Percentiles rank a stretch among this genome's conserved stretches.
phyloP scores from a whole-genome alignment of 2,797 vertebrate genomes.

The Melanotaenia parkinsoni region DNA sequence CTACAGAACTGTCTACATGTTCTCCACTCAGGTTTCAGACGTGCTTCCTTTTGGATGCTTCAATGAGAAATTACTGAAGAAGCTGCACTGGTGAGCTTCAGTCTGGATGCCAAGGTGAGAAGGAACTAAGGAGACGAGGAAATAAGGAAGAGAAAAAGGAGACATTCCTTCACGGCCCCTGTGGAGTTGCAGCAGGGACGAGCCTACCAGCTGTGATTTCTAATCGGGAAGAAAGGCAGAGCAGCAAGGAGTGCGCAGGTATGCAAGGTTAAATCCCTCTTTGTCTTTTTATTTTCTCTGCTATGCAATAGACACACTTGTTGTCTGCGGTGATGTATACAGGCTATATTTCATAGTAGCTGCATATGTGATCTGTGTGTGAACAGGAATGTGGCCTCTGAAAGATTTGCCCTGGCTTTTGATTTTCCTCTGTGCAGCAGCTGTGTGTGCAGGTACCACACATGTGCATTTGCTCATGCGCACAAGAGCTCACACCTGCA shows the following conservation, averaged over 20 bases:
- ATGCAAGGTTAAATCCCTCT: conserved; percentile 60
- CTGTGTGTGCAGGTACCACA: conserved; percentile 66
- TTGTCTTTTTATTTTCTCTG: conserved; percentile 51
- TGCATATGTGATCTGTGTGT: conserved; percentile 64
- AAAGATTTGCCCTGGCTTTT: conserved; percentile 63
- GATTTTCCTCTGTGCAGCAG: conserved; percentile 59
- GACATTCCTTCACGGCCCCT: conserved; percentile 58
- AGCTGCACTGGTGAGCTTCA: conserved; percentile 10
- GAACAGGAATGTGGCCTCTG: conserved; percentile 71
- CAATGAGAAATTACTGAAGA: conserved; percentile 27
- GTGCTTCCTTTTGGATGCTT: conserved; percentile 30
- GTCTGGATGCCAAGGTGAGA: conserved; percentile 38
- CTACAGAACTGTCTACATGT: conserved; percentile 57
- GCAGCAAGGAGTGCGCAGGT: conserved; percentile 59
- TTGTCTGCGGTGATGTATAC: conserved; percentile 16
- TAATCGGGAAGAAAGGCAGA: conserved; percentile 50
- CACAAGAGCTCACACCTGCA: not conserved
- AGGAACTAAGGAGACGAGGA: conserved; percentile 54
- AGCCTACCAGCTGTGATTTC: conserved; percentile 52
- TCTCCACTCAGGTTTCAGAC: conserved; percentile 42
- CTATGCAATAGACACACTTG: conserved; percentile 29
- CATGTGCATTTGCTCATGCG: conserved; percentile 14
- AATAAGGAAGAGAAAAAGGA: conserved; percentile 37
- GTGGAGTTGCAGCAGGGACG: conserved; percentile 53
- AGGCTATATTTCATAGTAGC: conserved; percentile 40